Evolutionary conservation across 2,888 invertebrate genomes (phyloP).

Genomic region (Cosmia pyralina): DNA sequence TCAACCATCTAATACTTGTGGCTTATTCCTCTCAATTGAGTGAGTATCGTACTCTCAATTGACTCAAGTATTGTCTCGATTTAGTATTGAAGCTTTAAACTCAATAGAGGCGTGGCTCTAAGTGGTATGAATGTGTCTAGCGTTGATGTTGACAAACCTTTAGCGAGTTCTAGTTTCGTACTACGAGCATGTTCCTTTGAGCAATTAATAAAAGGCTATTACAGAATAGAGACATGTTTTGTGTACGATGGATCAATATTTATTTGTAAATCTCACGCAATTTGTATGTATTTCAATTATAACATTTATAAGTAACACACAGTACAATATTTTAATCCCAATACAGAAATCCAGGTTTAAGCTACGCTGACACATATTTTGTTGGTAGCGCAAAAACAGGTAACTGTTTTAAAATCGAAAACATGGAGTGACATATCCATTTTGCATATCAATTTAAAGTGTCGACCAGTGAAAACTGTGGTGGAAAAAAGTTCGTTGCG

Average conservation of each 20-base stretch:
- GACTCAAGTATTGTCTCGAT: conserved; percentile 52
- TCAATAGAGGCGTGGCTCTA: conserved; percentile 43
- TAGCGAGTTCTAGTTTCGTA: not conserved
- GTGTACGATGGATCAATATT: conserved; percentile 15
- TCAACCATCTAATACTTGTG: conserved; percentile 41
- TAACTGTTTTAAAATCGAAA: conserved; percentile 36
- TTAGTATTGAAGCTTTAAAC: conserved; percentile 52
- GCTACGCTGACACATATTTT: conserved; percentile 25
- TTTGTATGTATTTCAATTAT: conserved; percentile 15
- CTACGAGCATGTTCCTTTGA: conserved; percentile 1
- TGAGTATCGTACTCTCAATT: conserved; percentile 49
- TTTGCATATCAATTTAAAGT: conserved; percentile 43
- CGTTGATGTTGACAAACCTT: conserved; percentile 9
- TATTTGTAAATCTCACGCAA: conserved; percentile 13
- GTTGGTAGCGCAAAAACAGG: conserved; percentile 25
- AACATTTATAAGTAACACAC: conserved; percentile 36
- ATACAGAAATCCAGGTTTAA: conserved; percentile 32
- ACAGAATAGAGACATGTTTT: not conserved
- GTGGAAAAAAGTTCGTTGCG: conserved; percentile 20
- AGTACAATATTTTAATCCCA: conserved; percentile 37
- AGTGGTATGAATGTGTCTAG: conserved; percentile 38
- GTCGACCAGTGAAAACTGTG: conserved; percentile 1
- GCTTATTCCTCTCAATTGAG: conserved; percentile 48
- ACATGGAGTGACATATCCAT: conserved; percentile 37
- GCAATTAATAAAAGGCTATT: not conserved